These are phyloP conservation scores for Baccha elongata DNA, from an alignment of 2,888 invertebrate genomes.

Conservation along the genomic window DNA sequence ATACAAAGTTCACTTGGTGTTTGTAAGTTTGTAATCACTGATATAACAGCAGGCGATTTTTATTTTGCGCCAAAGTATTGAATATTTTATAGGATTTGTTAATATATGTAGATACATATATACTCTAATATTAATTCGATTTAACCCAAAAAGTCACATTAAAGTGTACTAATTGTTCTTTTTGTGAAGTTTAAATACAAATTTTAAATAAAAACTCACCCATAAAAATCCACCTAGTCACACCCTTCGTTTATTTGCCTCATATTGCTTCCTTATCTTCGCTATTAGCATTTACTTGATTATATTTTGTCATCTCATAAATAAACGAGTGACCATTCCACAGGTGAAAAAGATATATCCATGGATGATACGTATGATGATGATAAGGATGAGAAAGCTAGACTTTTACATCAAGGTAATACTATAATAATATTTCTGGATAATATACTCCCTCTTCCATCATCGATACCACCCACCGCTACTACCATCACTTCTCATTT, in stretches of 20 bases:
- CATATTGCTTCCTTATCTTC: constrained; percentile 13
- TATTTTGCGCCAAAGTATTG: too few relatives aligned
- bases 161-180: too few relatives aligned
- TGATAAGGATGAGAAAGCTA: constrained; percentile 81
- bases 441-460: constrained; percentile 48
- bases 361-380: constrained; percentile 82
- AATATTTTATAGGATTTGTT: too few relatives aligned
- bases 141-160: too few relatives aligned
- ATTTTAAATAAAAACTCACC: neutral
- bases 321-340: constrained; percentile 66
- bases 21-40: too few relatives aligned
- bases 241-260: neutral
- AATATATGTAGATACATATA: too few relatives aligned
- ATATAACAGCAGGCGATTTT: too few relatives aligned
- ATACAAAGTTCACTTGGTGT: too few relatives aligned
- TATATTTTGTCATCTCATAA: constrained; percentile 43
- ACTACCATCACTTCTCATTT: constrained; percentile 53
- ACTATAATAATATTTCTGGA: constrained; percentile 46
- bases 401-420: constrained; percentile 84
- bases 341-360: constrained; percentile 83
- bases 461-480: constrained; percentile 66
- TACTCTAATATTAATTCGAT: too few relatives aligned
- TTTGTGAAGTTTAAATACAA: too few relatives aligned
- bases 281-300: constrained; percentile 66
- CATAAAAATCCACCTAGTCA: neutral